Conservation (phyloP, 2,888 invertebrate species). For the Branchellion lobata region DNA sequence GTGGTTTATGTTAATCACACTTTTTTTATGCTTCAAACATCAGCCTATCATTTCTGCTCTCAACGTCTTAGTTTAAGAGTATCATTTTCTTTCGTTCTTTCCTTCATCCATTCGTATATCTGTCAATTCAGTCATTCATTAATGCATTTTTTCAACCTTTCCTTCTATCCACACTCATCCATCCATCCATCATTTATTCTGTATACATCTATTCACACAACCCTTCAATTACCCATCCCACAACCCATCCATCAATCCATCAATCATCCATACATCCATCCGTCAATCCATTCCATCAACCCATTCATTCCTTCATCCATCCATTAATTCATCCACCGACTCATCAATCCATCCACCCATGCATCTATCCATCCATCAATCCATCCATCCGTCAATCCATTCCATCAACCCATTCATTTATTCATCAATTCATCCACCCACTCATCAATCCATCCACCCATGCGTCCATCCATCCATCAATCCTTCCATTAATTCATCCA, state of each 20-base stretch:
- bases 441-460: too few species aligned
- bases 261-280: not conserved
- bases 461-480: too few species aligned
- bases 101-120: not conserved
- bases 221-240: not conserved
- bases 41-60: not conserved
- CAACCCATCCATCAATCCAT: not conserved
- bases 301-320: not conserved
- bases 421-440: too few species aligned
- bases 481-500: too few species aligned
- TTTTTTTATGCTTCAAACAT: not conserved
- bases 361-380: too few species aligned
- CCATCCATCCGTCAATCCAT: too few species aligned
- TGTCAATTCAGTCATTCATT: too few species aligned
- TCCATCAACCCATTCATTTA: too few species aligned
- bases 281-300: not conserved
- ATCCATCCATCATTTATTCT: too few species aligned
- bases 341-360: too few species aligned
- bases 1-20: not conserved
- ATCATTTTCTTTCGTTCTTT: not conserved
- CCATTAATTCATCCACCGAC: not conserved
- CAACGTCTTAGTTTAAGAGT: not conserved
- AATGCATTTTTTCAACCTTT: too few species aligned
- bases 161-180: too few species aligned
- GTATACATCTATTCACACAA: not conserved